These are phyloP conservation scores for Elachura formosa DNA, from an alignment of 2,113 vertebrate species.

Conservation along the genomic window DNA sequence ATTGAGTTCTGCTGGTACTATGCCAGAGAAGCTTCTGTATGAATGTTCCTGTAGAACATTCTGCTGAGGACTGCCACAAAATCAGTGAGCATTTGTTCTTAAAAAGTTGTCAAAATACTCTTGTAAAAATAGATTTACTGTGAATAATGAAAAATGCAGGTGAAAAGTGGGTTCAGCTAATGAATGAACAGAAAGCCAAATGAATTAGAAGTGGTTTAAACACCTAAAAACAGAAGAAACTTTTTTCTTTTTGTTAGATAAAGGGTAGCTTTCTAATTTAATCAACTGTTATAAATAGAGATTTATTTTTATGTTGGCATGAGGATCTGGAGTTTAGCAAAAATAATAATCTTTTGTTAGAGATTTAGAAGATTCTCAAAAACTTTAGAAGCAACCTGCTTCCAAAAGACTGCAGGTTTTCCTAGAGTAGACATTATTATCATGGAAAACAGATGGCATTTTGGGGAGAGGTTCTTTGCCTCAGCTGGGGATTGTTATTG, in stretches of 20 bases:
- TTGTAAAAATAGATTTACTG: slow-evolving; percentile 28
- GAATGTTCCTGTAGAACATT: slow-evolving; percentile 4
- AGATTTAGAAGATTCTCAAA: background rate
- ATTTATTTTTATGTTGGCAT: background rate
- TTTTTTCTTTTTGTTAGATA: background rate
- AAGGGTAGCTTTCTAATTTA: background rate
- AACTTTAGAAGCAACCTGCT: background rate
- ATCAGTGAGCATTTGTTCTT: slow-evolving; percentile 10
- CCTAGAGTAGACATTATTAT: background rate
- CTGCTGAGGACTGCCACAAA: slow-evolving; percentile 18
- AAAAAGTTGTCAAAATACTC: slow-evolving; percentile 51
- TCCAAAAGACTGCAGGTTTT: background rate
- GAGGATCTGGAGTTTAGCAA: background rate
- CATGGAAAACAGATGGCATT: background rate
- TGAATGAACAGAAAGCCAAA: background rate
- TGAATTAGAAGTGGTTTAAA: background rate
- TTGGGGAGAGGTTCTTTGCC: background rate
- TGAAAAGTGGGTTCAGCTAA: slow-evolving; percentile 34
- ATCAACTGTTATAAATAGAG: background rate
- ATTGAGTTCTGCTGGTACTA: background rate
- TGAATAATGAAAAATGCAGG: slow-evolving; percentile 39
- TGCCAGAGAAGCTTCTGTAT: background rate
- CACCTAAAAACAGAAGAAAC: too few relatives aligned
- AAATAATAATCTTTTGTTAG: background rate
- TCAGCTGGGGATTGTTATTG: background rate